A percentile compares a stretch with the other conserved stretches of the same genome.
Evolutionary conservation across 2,797 vertebrate genomes (phyloP).

Genomic region (Phataginus tricuspis): DNA sequence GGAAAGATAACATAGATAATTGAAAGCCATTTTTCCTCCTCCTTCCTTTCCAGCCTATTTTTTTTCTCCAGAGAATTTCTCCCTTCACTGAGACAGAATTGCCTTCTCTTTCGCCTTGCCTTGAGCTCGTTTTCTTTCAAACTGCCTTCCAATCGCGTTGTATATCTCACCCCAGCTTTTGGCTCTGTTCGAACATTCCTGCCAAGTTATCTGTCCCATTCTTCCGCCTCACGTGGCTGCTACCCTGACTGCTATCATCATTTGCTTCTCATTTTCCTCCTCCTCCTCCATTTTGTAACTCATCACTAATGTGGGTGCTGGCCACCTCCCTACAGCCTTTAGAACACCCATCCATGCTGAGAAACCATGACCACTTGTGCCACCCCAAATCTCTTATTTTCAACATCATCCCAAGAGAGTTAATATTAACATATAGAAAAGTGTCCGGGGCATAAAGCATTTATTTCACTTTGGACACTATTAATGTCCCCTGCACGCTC

Average conservation of each 20-base stretch:
- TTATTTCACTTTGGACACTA: background rate
- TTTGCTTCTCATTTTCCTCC: background rate
- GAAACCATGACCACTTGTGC: background rate
- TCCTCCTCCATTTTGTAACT: background rate
- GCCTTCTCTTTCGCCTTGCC: conserved; percentile 36
- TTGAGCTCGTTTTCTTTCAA: conserved; percentile 25
- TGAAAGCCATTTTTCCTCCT: conserved; percentile 71
- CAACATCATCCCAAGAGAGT: background rate
- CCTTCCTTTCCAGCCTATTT: conserved; percentile 39
- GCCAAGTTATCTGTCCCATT: background rate
- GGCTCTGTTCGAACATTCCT: background rate
- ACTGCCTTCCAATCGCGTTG: background rate
- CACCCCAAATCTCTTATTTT: background rate
- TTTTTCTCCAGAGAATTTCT: conserved; percentile 65
- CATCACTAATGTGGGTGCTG: background rate
- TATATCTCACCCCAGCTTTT: background rate
- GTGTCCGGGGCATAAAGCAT: background rate
- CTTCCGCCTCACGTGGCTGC: background rate
- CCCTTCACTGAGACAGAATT: background rate
- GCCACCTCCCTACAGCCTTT: background rate
- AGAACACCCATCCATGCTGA: background rate
- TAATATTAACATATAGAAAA: background rate
- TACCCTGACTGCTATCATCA: background rate
- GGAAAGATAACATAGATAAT: conserved; percentile 67
- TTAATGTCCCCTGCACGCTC: background rate